Evolutionary conservation across 2,888 invertebrate species (phyloP).

Genomic region (Rotaria sp.): DNA sequence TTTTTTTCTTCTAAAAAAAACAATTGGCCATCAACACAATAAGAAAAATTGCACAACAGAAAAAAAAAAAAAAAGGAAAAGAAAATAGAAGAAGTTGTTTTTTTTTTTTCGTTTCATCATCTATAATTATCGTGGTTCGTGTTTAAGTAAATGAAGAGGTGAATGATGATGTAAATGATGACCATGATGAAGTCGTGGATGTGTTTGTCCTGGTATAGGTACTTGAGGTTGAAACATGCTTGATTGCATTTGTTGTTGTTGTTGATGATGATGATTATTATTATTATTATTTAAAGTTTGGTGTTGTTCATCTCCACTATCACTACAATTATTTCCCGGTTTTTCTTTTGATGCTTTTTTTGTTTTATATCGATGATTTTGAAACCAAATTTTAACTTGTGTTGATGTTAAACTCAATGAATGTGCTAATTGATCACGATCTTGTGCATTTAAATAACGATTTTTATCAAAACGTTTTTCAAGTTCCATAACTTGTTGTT

Average conservation of each 20-base stretch:
- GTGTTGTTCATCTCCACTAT: constrained; percentile 20
- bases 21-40: neutral
- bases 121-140: constrained; percentile 27
- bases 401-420: constrained; percentile 11
- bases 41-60: constrained; percentile 20
- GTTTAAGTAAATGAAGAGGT: constrained; percentile 12
- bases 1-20: neutral
- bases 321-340: neutral
- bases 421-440: constrained; percentile 25
- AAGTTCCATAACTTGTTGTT: constrained; percentile 1
- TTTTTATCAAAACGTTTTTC: constrained; percentile 24
- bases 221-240: neutral
- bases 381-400: constrained; percentile 41
- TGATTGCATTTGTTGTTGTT: neutral
- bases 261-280: neutral
- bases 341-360: constrained; percentile 40
- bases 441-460: constrained; percentile 28
- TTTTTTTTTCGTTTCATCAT: neutral
- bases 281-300: neutral
- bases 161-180: constrained; percentile 23
- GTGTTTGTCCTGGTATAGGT: neutral
- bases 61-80: neutral
- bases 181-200: neutral
- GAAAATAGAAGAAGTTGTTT: neutral
- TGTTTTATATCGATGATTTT: constrained; percentile 41